A percentile compares a stretch with the other conserved stretches of the same genome.
These are phyloP conservation scores for Drosophila mimetica DNA, from an alignment of 2,888 invertebrate genomes.

Conservation along the genomic window DNA sequence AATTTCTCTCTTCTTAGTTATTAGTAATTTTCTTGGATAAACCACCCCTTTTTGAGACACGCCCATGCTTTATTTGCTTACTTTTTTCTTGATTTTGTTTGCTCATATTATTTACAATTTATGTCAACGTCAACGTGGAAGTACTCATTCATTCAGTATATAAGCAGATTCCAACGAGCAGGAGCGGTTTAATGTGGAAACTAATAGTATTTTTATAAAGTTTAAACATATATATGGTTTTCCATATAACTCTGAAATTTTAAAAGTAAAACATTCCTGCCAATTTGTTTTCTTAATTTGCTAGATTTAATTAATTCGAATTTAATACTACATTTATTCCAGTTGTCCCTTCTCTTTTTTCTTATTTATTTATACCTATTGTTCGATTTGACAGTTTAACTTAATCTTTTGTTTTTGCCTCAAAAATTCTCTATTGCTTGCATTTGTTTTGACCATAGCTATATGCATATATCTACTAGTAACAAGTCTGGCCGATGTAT, in stretches of 20 bases:
- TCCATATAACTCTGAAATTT: background rate
- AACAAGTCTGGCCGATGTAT: background rate
- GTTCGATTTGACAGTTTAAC: background rate
- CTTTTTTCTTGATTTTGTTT: slow-evolving; percentile 58
- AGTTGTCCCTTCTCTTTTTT: slow-evolving; percentile 1
- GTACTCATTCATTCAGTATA: slow-evolving; percentile 25
- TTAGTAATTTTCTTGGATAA: no score
- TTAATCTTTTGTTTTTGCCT: background rate
- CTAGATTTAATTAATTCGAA: background rate
- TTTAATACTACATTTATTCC: background rate
- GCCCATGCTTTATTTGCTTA: slow-evolving; percentile 8
- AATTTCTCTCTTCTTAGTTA: no score
- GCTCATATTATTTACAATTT: slow-evolving; percentile 67
- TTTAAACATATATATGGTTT: background rate
- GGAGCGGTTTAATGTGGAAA: slow-evolving; percentile 13
- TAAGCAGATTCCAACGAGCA: slow-evolving; percentile 34
- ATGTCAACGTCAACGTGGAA: slow-evolving; percentile 51
- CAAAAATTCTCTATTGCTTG: background rate
- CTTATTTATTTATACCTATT: background rate
- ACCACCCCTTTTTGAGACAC: slow-evolving; percentile 3
- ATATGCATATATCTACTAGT: background rate
- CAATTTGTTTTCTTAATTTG: background rate
- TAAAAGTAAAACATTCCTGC: background rate
- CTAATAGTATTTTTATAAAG: no score
- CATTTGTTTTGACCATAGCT: background rate